These are phyloP conservation scores for Paracentrotus lividus DNA, from an alignment of 53 echinoderm and acorn worm genomes.

Conservation along the genomic window DNA sequence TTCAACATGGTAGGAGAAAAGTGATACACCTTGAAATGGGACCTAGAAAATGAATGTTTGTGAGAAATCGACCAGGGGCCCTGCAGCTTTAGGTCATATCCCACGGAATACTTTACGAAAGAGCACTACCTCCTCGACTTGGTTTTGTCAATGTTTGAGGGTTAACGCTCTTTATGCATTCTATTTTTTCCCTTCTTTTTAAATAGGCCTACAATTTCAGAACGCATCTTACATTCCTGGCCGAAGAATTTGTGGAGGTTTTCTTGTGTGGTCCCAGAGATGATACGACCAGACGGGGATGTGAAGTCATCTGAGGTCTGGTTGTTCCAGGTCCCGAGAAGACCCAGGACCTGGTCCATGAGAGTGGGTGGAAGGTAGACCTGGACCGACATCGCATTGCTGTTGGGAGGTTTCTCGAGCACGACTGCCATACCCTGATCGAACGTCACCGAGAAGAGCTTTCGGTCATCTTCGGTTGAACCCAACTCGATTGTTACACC, in stretches of 20 bases:
- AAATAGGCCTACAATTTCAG: no score
- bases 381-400: conserved; percentile 77
- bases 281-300: conserved; percentile 63
- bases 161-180: no score
- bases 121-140: no score
- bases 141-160: no score
- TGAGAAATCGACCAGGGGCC: no score
- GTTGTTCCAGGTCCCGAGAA: conserved; percentile 93
- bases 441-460: conserved; percentile 78
- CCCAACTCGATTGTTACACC: conserved; percentile 73
- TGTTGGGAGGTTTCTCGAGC: conserved; percentile 74
- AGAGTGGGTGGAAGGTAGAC: conserved; percentile 76
- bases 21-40: background rate
- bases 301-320: conserved; percentile 82
- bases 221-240: conserved; percentile 76
- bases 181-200: no score
- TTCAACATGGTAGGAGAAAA: background rate
- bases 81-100: no score
- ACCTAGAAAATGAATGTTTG: no score
- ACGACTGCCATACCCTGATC: conserved; percentile 78
- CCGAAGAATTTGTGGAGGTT: conserved; percentile 74
- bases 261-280: background rate
- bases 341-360: conserved; percentile 70
- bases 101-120: no score
- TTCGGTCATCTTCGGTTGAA: conserved; percentile 63